Percentiles rank a stretch among this genome's conserved stretches.
phyloP scores from a whole-genome alignment of 2,797 vertebrate genomes.

The Manis javanica region DNA sequence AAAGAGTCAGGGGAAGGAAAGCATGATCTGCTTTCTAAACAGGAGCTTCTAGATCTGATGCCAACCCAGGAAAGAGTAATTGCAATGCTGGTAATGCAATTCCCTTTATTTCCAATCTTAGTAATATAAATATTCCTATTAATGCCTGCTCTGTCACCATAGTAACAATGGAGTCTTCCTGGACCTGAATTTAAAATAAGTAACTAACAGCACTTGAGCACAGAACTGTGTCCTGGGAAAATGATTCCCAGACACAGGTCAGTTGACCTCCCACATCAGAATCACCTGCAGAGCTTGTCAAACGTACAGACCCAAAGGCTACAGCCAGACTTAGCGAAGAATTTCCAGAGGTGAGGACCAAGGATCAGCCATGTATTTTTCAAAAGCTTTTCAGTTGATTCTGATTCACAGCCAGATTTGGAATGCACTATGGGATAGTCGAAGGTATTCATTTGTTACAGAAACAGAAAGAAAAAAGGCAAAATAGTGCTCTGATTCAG shows the following conservation, averaged over 20 bases:
- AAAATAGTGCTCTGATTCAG: conserved; percentile 32
- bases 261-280: conserved; percentile 47
- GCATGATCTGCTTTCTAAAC: conserved; percentile 58
- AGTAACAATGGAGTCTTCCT: conserved; percentile 74
- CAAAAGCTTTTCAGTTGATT: conserved; percentile 55
- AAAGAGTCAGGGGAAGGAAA: not conserved
- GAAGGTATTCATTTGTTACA: conserved; percentile 58
- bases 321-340: conserved; percentile 52
- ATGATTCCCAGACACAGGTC: conserved; percentile 50
- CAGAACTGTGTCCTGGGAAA: conserved; percentile 48
- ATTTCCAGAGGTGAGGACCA: conserved; percentile 49
- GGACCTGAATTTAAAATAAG: conserved; percentile 72
- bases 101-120: conserved; percentile 70
- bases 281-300: conserved; percentile 32
- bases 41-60: conserved; percentile 65
- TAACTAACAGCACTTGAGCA: conserved; percentile 53
- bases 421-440: conserved; percentile 47
- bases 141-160: conserved; percentile 68
- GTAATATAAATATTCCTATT: conserved; percentile 76
- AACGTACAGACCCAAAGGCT: conserved; percentile 50
- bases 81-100: conserved; percentile 28
- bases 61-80: conserved; percentile 59
- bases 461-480: conserved; percentile 39
- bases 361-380: conserved; percentile 44
- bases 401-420: conserved; percentile 59